Evolutionary conservation across 2,797 vertebrate species (phyloP).

Genomic region (Hapalemur alaotrensis): DNA sequence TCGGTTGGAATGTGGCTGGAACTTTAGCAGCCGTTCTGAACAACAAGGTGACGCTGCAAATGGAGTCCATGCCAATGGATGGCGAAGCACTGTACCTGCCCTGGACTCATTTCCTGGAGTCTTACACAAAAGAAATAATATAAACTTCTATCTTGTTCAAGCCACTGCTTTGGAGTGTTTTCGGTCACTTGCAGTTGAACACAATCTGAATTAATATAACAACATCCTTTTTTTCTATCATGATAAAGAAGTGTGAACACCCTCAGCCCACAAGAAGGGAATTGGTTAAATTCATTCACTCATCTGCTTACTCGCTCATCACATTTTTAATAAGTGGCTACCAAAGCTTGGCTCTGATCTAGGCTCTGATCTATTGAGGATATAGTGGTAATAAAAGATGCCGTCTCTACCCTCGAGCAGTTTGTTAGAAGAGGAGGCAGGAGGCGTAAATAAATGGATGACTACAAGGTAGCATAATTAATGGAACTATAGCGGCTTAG

Average conservation of each 20-base stretch:
- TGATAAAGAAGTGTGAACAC: background rate
- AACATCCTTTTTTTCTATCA: background rate
- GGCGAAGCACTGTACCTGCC: background rate
- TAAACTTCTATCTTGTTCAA: background rate
- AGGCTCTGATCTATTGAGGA: background rate
- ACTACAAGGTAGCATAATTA: conserved; percentile 31
- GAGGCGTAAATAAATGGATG: conserved; percentile 9
- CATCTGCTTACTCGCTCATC: background rate
- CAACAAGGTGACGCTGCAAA: background rate
- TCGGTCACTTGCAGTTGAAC: background rate
- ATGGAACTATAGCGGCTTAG: background rate
- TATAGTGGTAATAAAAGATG: background rate
- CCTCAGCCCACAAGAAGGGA: background rate
- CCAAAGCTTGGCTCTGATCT: background rate
- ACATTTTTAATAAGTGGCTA: conserved; percentile 5
- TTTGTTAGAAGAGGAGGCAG: conserved; percentile 1
- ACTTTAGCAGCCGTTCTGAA: background rate
- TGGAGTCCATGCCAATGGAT: background rate
- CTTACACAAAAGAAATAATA: background rate
- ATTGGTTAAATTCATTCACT: background rate
- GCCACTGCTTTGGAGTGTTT: background rate
- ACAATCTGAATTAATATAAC: background rate
- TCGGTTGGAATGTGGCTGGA: background rate
- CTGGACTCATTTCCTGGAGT: background rate
- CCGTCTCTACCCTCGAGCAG: background rate